phyloP scores from a whole-genome alignment of 2,888 invertebrate genomes.

The Ormyrus labotus region DNA sequence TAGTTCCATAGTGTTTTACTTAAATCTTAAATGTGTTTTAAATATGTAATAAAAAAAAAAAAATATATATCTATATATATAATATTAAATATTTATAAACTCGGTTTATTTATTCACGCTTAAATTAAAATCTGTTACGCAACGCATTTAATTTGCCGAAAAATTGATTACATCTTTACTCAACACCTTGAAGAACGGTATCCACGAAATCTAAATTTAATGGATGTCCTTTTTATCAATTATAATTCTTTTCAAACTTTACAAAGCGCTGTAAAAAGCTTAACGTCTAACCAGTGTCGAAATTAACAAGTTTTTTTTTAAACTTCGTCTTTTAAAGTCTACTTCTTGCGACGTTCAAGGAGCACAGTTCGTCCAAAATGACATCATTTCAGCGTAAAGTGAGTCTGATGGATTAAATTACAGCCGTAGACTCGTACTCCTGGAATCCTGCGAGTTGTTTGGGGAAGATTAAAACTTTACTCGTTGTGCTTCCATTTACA shows the following conservation, averaged over 20 bases:
- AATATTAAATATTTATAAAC: no score
- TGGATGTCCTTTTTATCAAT: not conserved
- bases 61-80: no score
- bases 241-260: not conserved
- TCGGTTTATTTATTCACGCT: no score
- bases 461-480: slow-evolving; percentile 9
- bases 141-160: no score
- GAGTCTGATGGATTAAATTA: slow-evolving; percentile 52
- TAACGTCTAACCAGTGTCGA: not conserved
- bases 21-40: no score
- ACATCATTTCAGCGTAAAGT: slow-evolving; percentile 52
- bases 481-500: no score
- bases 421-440: not conserved
- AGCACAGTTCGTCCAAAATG: slow-evolving; percentile 45
- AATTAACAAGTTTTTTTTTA: slow-evolving; percentile 16
- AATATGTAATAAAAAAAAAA: no score
- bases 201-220: no score
- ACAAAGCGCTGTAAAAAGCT: not conserved
- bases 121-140: no score
- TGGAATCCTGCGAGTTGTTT: slow-evolving; percentile 18
- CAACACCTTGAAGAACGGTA: no score
- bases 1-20: no score
- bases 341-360: slow-evolving; percentile 40
- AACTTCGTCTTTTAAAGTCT: slow-evolving; percentile 48
- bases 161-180: no score